phyloP scores from a whole-genome alignment of 2,888 invertebrate genomes.

The Drosophila nr. fundita region DNA sequence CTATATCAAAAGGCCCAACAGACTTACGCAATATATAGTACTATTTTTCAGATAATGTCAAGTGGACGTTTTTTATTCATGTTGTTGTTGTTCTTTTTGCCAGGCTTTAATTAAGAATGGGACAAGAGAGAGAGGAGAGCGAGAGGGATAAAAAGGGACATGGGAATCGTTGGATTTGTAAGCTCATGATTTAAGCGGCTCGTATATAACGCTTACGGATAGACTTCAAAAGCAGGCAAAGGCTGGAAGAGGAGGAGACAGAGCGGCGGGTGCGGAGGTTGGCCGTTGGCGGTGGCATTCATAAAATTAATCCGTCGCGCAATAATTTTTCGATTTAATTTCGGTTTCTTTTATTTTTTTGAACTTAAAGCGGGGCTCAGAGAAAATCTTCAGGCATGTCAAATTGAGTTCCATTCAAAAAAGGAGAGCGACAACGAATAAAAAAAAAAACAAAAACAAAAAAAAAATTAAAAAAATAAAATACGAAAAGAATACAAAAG shows the following conservation, averaged over 20 bases:
- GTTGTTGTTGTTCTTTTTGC: conserved; percentile 2
- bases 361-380: conserved; percentile 51
- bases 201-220: conserved; percentile 36
- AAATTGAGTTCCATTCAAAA: conserved; percentile 74
- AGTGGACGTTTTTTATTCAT: conserved; percentile 15
- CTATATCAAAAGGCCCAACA: conserved; percentile 17
- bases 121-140: not conserved
- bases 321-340: conserved; percentile 76
- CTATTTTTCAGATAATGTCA: conserved; percentile 29
- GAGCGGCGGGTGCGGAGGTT: conserved; percentile 9
- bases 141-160: not conserved
- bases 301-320: conserved; percentile 72
- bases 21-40: conserved; percentile 30
- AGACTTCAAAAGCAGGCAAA: conserved; percentile 13
- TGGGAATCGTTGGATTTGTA: conserved; percentile 9
- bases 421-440: conserved; percentile 7
- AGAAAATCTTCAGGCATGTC: conserved; percentile 79
- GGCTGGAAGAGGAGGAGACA: not conserved
- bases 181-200: conserved; percentile 31
- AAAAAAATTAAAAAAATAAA: conserved; percentile 7
- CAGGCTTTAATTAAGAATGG: conserved; percentile 3
- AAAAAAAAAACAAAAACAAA: conserved; percentile 27
- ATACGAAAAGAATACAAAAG: conserved; percentile 33
- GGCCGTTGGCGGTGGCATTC: conserved; percentile 14
- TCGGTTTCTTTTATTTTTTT: conserved; percentile 28